Evolutionary conservation across 2,113 vertebrate species (phyloP), one percentile per base, ranked within the genome.

Genomic region (Larimichthys crocea): DNA sequence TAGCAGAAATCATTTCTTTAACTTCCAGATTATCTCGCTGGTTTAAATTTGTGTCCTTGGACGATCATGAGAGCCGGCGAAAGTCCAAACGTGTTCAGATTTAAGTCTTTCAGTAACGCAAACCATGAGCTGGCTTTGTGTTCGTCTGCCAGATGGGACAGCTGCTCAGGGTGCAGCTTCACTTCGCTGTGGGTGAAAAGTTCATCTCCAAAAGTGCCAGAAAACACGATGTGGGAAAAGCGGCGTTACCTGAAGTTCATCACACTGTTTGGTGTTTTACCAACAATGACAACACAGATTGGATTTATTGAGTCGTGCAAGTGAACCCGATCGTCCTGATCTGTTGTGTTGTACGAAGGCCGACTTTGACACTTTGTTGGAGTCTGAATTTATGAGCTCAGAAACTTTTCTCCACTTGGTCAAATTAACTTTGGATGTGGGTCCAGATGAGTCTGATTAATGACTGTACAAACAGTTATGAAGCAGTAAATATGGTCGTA

Each of bases 141-240:
- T 68, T 87, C n/a, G 11, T 84, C 49, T 83, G 78, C 86, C 91
- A 92, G 84, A 84, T 90, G 89, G 66, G 74, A 82, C 88, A 83
- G 89, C 84, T 88, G 82, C 79, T 84, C 68, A 3, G 82, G 68
- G 60, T 53, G 88, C 82, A 88, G 71, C 82, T 48, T 46, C 66
- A 46, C 69, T 84, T 48, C 29, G n/a, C 87, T 79, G 70, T 31
- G 82, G 88, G 88, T 90, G 84, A 90, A 88, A 88, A 90, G 90
- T 90, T 91, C 87, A 89, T 70, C 42, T 81, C 42, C 67, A 87
- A 84, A 14, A 84, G 85, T 66, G 80, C 61, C 63, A 74, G 76
- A 83, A 77, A 81, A 73, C 74, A 40, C 35, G 55, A 76, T 17
- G 22, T 76, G 80, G 63, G 69, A 75, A 75, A 68, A 71, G 79